Percentiles rank a stretch among this genome's conserved stretches.
Evolutionary conservation across 2,113 vertebrate genomes (phyloP).

Genomic region (Casuarius casuarius): DNA sequence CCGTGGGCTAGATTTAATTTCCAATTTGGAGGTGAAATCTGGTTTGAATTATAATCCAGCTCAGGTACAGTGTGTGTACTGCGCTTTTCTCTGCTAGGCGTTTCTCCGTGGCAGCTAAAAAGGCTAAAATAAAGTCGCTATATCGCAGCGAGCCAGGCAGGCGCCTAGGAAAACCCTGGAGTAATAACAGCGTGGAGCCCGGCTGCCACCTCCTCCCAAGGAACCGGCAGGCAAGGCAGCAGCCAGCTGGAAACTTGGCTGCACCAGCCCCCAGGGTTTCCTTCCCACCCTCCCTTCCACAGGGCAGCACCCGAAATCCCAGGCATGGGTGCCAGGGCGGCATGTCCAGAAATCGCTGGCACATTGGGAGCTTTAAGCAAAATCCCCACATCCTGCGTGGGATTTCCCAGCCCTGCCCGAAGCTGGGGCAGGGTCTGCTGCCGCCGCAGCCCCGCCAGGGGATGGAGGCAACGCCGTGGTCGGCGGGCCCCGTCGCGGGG

Average conservation of each 20-base stretch:
- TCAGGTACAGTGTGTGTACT: not conserved
- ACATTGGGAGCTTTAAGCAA: accelerated
- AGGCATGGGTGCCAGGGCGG: not conserved
- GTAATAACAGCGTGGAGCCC: not conserved
- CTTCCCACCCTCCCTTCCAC: accelerated
- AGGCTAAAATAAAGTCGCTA: not conserved
- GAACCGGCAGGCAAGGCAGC: accelerated
- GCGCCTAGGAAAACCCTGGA: not conserved
- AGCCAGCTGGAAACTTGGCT: not conserved
- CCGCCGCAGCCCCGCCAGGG: not conserved
- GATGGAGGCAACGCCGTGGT: not conserved
- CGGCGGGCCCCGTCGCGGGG: accelerated
- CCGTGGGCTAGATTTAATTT: not conserved
- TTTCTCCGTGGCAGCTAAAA: not conserved
- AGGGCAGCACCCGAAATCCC: not conserved
- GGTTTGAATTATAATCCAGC: not conserved
- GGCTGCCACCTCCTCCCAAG: accelerated
- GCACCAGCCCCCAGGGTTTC: too few species aligned
- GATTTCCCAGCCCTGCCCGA: not conserved
- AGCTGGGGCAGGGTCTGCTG: not conserved
- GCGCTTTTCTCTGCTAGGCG: not conserved
- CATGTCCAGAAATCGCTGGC: accelerated
- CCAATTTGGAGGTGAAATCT: constrained; percentile 33
- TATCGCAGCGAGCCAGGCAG: not conserved
- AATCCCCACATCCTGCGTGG: not conserved